These are phyloP conservation scores for Ia io DNA, from an alignment of 2,113 vertebrate genomes.

Conservation along the genomic window DNA sequence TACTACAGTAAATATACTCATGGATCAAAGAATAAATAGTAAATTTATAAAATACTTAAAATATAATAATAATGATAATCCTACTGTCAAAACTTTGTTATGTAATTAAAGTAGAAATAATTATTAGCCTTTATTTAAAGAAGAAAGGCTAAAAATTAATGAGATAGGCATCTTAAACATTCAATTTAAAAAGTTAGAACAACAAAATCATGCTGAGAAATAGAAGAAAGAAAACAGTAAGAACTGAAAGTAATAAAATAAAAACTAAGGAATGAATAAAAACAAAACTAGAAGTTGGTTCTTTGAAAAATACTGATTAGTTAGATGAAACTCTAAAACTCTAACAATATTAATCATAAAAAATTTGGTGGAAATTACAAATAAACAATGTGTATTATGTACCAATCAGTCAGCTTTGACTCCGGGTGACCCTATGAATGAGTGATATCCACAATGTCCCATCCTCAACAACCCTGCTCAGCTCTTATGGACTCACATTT, in stretches of 20 bases:
- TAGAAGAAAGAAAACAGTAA: background rate
- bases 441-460: too few relatives aligned
- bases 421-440: background rate
- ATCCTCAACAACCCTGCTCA: background rate
- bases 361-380: background rate
- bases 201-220: background rate
- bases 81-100: background rate
- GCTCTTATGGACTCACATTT: background rate
- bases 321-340: background rate
- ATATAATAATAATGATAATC: background rate
- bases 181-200: background rate
- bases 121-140: background rate
- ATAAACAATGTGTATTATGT: background rate
- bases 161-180: background rate
- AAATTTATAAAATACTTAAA: constrained; percentile 16
- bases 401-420: background rate
- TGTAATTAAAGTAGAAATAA: background rate
- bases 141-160: background rate
- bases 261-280: background rate
- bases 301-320: constrained; percentile 36
- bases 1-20: background rate
- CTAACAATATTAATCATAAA: background rate
- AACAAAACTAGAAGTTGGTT: background rate
- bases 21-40: background rate
- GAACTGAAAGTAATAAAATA: background rate